Percentiles rank a stretch among this genome's conserved stretches.
Evolutionary conservation across 2,113 vertebrate species (phyloP).

Genomic region (Bufo bufo): DNA sequence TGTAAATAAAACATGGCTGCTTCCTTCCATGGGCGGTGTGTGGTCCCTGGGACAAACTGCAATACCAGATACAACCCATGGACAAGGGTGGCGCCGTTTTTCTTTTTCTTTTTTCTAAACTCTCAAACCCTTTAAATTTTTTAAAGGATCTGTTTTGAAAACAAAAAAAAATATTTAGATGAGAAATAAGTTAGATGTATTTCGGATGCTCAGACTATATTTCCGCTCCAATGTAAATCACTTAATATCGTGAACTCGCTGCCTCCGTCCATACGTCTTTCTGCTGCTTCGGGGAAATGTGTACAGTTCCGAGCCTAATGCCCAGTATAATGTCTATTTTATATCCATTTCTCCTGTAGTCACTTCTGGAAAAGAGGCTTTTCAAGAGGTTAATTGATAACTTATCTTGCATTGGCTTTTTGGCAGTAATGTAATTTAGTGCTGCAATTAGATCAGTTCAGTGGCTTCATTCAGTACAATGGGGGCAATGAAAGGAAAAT

Average conservation of each 20-base stretch:
- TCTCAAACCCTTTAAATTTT: no score
- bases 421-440: slow-evolving; percentile 34
- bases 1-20: no score
- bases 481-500: neutral
- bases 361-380: neutral
- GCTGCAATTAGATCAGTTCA: slow-evolving; percentile 29
- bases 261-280: neutral
- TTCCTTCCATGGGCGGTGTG: no score
- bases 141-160: no score
- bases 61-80: no score
- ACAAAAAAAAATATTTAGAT: no score
- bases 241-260: neutral
- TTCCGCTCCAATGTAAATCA: neutral
- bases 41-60: no score
- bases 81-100: no score
- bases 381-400: slow-evolving; percentile 32
- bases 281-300: neutral
- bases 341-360: neutral
- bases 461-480: slow-evolving; percentile 5
- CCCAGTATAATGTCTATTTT: slow-evolving; percentile 17
- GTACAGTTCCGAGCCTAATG: slow-evolving; percentile 3
- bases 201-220: neutral
- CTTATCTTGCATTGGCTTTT: slow-evolving; percentile 11
- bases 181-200: neutral
- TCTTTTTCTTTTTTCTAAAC: no score